These are phyloP conservation scores for Pachliopta kotzebuea DNA, from an alignment of 2,888 invertebrate species.

Conservation along the genomic window DNA sequence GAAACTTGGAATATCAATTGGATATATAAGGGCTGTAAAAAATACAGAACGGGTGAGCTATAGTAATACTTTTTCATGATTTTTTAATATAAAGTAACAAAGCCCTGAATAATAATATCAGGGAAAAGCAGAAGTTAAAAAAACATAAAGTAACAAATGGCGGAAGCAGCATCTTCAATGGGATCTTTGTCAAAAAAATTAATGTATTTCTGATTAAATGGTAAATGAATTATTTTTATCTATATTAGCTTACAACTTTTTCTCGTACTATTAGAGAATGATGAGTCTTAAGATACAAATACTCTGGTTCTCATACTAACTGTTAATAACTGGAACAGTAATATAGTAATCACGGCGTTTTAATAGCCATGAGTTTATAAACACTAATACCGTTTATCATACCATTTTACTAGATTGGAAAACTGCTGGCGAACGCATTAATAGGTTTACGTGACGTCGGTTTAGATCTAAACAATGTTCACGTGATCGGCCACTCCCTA, in stretches of 20 bases:
- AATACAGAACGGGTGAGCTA: slow-evolving; percentile 18
- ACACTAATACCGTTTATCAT: background rate
- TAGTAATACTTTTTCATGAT: background rate
- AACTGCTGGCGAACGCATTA: slow-evolving; percentile 39
- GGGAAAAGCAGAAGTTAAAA: too few species aligned
- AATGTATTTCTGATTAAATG: too few species aligned
- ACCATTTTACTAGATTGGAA: background rate
- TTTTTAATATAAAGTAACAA: background rate
- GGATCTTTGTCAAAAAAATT: too few species aligned
- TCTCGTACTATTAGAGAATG: too few species aligned
- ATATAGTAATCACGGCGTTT: background rate
- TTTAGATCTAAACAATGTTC: slow-evolving; percentile 38
- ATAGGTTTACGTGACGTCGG: slow-evolving; percentile 37
- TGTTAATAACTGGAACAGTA: background rate
- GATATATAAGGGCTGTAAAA: slow-evolving; percentile 14
- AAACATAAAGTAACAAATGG: too few species aligned
- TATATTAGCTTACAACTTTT: too few species aligned
- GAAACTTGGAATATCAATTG: slow-evolving; percentile 1
- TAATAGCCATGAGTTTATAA: background rate
- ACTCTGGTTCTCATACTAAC: background rate
- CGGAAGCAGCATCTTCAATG: too few species aligned
- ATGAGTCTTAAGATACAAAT: too few species aligned
- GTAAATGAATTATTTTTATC: too few species aligned
- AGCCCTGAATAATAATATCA: too few species aligned
- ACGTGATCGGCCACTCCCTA: slow-evolving; percentile 53